Conservation (phyloP, 1,140 invertebrate genomes). For the Euglossa dilemma region DNA sequence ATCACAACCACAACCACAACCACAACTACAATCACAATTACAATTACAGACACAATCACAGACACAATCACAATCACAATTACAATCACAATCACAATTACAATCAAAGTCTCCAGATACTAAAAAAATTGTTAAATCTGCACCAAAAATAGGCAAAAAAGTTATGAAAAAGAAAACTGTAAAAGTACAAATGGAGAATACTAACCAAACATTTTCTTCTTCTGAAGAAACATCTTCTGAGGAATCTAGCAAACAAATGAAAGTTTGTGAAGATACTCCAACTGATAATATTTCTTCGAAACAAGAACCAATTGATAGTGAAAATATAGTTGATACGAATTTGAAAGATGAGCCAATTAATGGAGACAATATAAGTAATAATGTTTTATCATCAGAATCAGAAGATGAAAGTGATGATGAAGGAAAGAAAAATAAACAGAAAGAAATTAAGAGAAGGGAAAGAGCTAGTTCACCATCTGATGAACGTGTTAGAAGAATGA, state of each 20-base stretch:
- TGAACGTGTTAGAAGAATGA: slow-evolving; percentile 80
- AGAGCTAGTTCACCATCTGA: slow-evolving; percentile 72
- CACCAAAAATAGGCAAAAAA: slow-evolving; percentile 69
- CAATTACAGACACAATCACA: not conserved
- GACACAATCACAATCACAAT: slow-evolving; percentile 29
- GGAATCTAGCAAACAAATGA: slow-evolving; percentile 68
- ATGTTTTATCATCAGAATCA: slow-evolving; percentile 68
- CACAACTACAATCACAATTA: no score
- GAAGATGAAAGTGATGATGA: slow-evolving; percentile 66
- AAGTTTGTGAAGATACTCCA: slow-evolving; percentile 59
- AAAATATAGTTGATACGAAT: slow-evolving; percentile 68
- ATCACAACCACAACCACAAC: no score
- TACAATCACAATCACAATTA: not conserved
- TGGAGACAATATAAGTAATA: slow-evolving; percentile 61
- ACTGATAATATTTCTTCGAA: slow-evolving; percentile 56
- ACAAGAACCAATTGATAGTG: slow-evolving; percentile 49
- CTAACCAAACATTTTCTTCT: slow-evolving; percentile 65
- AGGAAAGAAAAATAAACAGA: slow-evolving; percentile 65
- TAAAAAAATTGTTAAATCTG: slow-evolving; percentile 71
- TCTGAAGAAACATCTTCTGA: slow-evolving; percentile 76
- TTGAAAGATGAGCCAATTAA: slow-evolving; percentile 76
- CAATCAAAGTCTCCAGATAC: slow-evolving; percentile 50
- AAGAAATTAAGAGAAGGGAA: slow-evolving; percentile 64
- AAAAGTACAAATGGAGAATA: slow-evolving; percentile 72
- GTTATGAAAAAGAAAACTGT: slow-evolving; percentile 71